These are phyloP conservation scores for Drosophila sordidula DNA, from an alignment of 2,888 invertebrate species.

Conservation along the genomic window DNA sequence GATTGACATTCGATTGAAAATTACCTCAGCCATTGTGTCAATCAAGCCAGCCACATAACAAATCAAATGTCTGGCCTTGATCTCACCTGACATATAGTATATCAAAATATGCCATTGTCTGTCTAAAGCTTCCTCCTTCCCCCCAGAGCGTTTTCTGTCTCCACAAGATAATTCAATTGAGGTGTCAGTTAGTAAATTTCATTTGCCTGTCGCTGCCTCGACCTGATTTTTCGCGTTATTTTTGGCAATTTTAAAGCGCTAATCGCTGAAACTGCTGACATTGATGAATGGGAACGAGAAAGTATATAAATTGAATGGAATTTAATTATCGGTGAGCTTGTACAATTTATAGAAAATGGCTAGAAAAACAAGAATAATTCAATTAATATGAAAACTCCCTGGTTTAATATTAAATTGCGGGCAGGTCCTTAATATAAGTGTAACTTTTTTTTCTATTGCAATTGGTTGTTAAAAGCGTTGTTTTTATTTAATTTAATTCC, in stretches of 20 bases:
- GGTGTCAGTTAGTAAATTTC: slow-evolving; percentile 73
- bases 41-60: slow-evolving; percentile 67
- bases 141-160: slow-evolving; percentile 18
- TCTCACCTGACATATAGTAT: slow-evolving; percentile 57
- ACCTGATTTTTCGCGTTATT: slow-evolving; percentile 27
- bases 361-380: not conserved
- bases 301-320: slow-evolving; percentile 11
- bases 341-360: not conserved
- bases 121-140: slow-evolving; percentile 2
- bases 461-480: too few species aligned
- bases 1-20: slow-evolving; percentile 80
- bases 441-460: too few species aligned
- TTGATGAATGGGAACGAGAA: slow-evolving; percentile 60
- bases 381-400: too few species aligned
- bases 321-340: not conserved
- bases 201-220: slow-evolving; percentile 54
- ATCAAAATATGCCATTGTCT: slow-evolving; percentile 60
- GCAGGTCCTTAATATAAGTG: too few species aligned
- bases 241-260: slow-evolving; percentile 32
- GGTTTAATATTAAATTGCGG: too few species aligned
- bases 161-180: slow-evolving; percentile 65
- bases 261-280: slow-evolving; percentile 55
- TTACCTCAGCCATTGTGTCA: slow-evolving; percentile 78
- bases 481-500: too few species aligned
- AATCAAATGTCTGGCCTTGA: slow-evolving; percentile 65